Conservation (phyloP, 2,888 invertebrate species). For the Aelia acuminata region DNA sequence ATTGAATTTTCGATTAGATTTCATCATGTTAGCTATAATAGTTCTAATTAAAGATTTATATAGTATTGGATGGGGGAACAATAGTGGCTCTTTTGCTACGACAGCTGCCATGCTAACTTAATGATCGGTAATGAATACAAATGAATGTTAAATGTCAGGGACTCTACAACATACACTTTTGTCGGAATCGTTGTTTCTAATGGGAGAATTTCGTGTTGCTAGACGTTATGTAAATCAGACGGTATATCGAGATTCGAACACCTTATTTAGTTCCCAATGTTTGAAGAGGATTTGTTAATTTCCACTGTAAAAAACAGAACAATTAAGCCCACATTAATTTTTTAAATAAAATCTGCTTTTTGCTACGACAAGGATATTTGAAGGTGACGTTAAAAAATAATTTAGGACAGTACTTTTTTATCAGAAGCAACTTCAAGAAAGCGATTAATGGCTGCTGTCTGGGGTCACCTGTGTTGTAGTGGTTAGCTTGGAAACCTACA, state of each 20-base stretch:
- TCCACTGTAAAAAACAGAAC: too few relatives aligned
- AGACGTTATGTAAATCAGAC: not conserved
- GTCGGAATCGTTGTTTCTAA: not conserved
- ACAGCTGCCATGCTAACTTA: not conserved
- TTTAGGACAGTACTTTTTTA: too few relatives aligned
- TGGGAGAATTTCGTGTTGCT: not conserved
- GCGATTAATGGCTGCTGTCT: too few relatives aligned
- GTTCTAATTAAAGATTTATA: not conserved
- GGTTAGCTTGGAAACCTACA: too few relatives aligned
- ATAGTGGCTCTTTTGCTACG: not conserved
- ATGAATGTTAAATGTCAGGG: not conserved
- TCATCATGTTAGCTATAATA: not conserved
- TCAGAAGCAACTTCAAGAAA: too few relatives aligned
- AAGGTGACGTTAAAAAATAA: too few relatives aligned
- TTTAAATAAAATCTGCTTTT: too few relatives aligned
- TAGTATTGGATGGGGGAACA: not conserved
- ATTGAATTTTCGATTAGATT: too few relatives aligned
- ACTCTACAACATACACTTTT: not conserved
- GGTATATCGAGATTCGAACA: not conserved
- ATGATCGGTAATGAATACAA: conserved; percentile 29
- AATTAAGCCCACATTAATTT: too few relatives aligned
- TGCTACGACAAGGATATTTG: too few relatives aligned
- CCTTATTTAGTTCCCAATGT: not conserved
- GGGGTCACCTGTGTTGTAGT: too few relatives aligned
- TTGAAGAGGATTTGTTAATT: not conserved